phyloP scores from a whole-genome alignment of 2,113 vertebrate species.

The Baryphthengus martii region DNA sequence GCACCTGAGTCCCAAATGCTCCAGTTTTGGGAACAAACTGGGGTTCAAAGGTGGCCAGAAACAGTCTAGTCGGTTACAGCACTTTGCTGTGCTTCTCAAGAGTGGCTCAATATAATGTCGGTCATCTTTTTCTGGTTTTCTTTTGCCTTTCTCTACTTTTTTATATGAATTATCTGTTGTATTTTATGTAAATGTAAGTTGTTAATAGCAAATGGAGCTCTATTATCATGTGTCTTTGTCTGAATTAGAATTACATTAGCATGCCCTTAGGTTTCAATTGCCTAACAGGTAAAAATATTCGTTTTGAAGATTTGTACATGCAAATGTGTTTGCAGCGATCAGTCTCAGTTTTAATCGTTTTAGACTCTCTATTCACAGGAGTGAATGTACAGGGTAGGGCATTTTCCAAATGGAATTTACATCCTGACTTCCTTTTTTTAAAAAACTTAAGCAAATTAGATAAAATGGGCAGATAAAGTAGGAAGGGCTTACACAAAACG shows the following conservation, averaged over 20 bases:
- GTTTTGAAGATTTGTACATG: not conserved
- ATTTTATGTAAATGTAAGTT: not conserved
- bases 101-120: not conserved
- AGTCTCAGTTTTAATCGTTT: not conserved
- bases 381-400: not conserved
- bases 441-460: not conserved
- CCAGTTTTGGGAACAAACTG: not conserved
- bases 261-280: not conserved
- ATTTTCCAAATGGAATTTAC: not conserved
- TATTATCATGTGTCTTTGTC: not conserved
- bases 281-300: not conserved
- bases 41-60: not conserved
- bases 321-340: not conserved
- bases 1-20: not conserved
- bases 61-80: not conserved
- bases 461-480: not conserved
- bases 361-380: not conserved
- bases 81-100: not conserved
- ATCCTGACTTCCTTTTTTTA: not conserved
- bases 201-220: not conserved
- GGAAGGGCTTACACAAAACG: not conserved
- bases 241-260: not conserved
- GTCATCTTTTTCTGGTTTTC: not conserved
- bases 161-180: not conserved
- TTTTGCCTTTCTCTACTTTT: not conserved